Conservation (phyloP, 2,113 vertebrate genomes). For the Actinemys pallida region DNA sequence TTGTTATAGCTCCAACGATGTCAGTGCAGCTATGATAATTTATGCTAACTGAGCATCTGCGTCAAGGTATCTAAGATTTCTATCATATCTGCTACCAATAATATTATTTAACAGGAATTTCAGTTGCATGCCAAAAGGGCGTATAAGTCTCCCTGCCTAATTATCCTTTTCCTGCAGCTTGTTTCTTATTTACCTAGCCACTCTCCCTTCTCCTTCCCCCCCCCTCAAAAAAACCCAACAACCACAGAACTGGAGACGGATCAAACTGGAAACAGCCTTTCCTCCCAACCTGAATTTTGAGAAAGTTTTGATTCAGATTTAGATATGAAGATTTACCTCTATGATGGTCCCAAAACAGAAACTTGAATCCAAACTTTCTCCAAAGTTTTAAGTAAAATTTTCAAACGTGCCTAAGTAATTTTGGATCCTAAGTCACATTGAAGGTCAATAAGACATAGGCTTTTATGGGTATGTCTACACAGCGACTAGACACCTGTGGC, state of each 20-base stretch:
- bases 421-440: background rate
- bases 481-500: background rate
- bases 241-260: background rate
- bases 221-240: background rate
- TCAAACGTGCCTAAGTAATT: background rate
- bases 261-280: background rate
- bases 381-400: background rate
- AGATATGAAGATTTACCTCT: background rate
- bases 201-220: fast-evolving
- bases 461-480: background rate
- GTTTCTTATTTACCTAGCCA: background rate
- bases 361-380: fast-evolving
- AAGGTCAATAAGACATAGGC: fast-evolving
- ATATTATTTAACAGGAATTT: background rate
- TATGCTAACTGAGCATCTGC: background rate
- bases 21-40: background rate
- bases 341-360: background rate
- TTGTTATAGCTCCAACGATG: background rate
- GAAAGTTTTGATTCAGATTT: constrained; percentile 2
- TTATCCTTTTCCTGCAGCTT: background rate
- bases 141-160: background rate
- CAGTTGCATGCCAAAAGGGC: background rate
- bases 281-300: background rate
- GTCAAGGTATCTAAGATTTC: background rate
- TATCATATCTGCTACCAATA: background rate